Base-by-base conservation (phyloP, 2,113 vertebrate genomes). In the Kryptolebias marmoratus region DNA sequence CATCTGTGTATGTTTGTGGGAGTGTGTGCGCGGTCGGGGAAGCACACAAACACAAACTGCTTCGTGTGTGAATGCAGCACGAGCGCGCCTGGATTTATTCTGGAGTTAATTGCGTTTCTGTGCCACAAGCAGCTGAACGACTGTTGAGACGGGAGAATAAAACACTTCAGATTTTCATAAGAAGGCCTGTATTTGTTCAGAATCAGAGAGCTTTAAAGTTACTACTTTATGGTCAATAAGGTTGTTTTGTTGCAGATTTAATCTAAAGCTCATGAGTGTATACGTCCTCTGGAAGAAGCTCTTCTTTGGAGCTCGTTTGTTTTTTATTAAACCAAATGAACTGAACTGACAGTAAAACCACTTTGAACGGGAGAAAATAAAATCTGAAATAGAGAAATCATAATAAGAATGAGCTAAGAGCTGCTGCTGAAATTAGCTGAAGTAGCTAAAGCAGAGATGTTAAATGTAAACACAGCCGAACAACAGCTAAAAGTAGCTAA, bases 1-100 rank as follows among this genome's bases (percentile, higher is more conserved):
- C 88, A 84, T 88, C 83, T 62, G 14, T 71, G 84, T 68, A 54
- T 77, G 12, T 77, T 69, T 73, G 8, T 71, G 61, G 75, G 71
- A 16, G 4, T 67, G 12, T 45, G 73, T 28, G 64, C 58, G 6
- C 13, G 39, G 61, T n/a, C 30, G 59, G 36, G 36, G 55, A 56
- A 76, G 52, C 39, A 36, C 36, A 16, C 52, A 68, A 47, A 52
- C 54, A 62, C 61, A 63, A 47, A 53, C n/a, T 30, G 14, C 57
- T 4, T n/a, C 68, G 27, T 36, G 42, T 22, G 49, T 56, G 60
- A 39, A 42, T 62, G 9, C 30, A 32, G 39, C 39, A 48, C 28
- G 5, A 48, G 6, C 11, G 8, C 16, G 30, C 66, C 64, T 59
- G 63, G 64, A 77, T 64, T 22, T 52, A 52, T 44, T 59, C 48